Percentiles rank a stretch among this genome's conserved stretches.
phyloP scores from a whole-genome alignment of 2,888 invertebrate genomes.

The Nemotelus pantherinus region DNA sequence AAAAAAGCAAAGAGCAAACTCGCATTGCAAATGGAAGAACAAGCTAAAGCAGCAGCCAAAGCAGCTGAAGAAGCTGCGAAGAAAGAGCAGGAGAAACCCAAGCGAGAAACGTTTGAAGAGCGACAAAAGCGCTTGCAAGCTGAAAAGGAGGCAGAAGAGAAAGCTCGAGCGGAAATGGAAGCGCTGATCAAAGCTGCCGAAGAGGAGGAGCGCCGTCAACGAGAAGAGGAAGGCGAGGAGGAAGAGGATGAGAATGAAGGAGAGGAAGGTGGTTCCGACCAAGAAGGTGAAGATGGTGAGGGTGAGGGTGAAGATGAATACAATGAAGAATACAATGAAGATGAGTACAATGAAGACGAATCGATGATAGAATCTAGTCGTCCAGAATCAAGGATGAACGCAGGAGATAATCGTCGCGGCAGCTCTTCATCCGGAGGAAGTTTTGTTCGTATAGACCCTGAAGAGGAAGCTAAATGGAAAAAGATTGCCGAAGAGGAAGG shows the following conservation, averaged over 20 bases:
- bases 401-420: slow-evolving; percentile 57
- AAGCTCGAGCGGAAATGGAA: slow-evolving; percentile 51
- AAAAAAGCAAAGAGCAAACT: slow-evolving; percentile 61
- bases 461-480: slow-evolving; percentile 62
- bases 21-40: slow-evolving; percentile 63
- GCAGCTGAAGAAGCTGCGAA: slow-evolving; percentile 60
- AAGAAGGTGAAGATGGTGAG: slow-evolving; percentile 51
- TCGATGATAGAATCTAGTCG: slow-evolving; percentile 52
- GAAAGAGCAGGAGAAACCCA: slow-evolving; percentile 58
- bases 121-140: slow-evolving; percentile 61
- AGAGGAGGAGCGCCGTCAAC: slow-evolving; percentile 55
- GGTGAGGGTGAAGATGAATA: slow-evolving; percentile 50
- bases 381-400: slow-evolving; percentile 12
- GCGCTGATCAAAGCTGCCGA: slow-evolving; percentile 59
- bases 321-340: slow-evolving; percentile 50
- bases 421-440: slow-evolving; percentile 60
- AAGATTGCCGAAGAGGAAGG: slow-evolving; percentile 62
- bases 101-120: slow-evolving; percentile 61
- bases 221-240: slow-evolving; percentile 57
- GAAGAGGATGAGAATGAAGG: slow-evolving; percentile 55
- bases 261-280: slow-evolving; percentile 54
- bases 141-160: slow-evolving; percentile 56
- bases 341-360: slow-evolving; percentile 53
- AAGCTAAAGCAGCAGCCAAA: slow-evolving; percentile 62
- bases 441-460: slow-evolving; percentile 60